Base-by-base conservation (phyloP, 1,140 invertebrate genomes). In the Drosophila ohnishii region DNA sequence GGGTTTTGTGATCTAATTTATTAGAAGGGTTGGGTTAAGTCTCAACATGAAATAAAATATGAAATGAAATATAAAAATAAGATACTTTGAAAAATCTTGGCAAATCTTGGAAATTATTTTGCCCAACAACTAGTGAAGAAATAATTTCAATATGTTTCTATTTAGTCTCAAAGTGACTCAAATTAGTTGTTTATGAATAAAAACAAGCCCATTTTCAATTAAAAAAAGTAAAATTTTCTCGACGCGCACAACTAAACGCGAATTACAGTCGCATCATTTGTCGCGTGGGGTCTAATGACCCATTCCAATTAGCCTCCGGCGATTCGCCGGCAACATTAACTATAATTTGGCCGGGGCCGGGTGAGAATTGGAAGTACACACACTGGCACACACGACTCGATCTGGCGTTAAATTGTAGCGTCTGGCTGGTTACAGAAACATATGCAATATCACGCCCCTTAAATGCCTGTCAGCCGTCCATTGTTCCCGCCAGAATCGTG, bases 331-430 rank as follows among this genome's bases (percentile, higher is more conserved):
- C 37, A 58, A 16, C 44, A 72, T 71, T 71, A 72, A 71, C 69
- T 72, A 71, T 40, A 59, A 71, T 72, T 67, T 71, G 35, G 35
- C 44, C 37, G 66, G 32, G 61, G 28, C 30, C 19, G 53, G 71
- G 79, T 88, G 83, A 73, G 76, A 88, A 83, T 83, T 79, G 57
- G 11, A 57, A 56, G 44, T 40, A 47, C 40, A 72, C 39, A 71
- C 37, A 53, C 32, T 39, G 44, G 34, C 30, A 45, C 53, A 56
- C 40, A 58, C 47, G 22, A 25, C 35, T 42, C 63, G 47, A 80
- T 77, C 40, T 76, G 79, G 79, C 83, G 83, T 76, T 78, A 83
- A 86, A 86, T 87, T 87, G 75, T 66, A 78, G 69, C 75, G 77
- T 55, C 79, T 70, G 63, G 55, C 79, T 61, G 72, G 58, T 84